Conservation (phyloP, 2,113 vertebrate genomes). For the Semnornis frantzii region DNA sequence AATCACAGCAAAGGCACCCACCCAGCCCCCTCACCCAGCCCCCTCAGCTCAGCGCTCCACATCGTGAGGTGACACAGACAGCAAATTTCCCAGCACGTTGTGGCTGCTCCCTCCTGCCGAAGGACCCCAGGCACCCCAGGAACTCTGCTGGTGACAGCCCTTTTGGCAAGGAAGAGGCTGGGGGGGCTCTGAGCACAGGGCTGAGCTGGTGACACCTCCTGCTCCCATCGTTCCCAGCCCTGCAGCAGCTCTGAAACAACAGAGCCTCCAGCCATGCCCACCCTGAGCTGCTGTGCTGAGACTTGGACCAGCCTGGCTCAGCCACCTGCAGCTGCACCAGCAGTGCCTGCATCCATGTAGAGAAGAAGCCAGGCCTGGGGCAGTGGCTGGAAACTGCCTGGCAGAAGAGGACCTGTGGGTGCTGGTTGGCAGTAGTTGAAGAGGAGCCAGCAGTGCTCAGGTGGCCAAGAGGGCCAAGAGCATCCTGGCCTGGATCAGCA, state of each 20-base stretch:
- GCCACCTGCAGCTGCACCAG: neutral
- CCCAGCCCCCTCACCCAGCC: neutral
- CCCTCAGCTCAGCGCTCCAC: rapidly evolving
- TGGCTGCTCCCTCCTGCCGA: neutral
- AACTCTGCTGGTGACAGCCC: rapidly evolving
- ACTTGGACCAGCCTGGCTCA: neutral
- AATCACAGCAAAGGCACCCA: neutral
- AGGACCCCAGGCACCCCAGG: rapidly evolving
- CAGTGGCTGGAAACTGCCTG: no score
- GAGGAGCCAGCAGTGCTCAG: no score
- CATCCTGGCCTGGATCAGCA: no score
- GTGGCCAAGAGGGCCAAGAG: no score
- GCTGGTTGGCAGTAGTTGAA: no score
- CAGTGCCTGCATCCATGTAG: neutral
- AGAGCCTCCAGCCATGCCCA: neutral
- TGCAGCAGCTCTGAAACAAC: neutral
- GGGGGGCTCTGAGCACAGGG: neutral
- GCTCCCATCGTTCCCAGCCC: neutral
- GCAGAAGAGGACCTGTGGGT: no score
- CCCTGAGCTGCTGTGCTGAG: neutral
- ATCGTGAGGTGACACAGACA: neutral
- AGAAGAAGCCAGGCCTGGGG: neutral
- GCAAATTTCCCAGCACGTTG: neutral
- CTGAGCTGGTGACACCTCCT: neutral
- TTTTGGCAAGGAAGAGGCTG: neutral